A percentile compares a stretch with the other conserved stretches of the same genome.
Evolutionary conservation across 1,140 invertebrate species (phyloP).

Genomic region (Heterodera carotae): DNA sequence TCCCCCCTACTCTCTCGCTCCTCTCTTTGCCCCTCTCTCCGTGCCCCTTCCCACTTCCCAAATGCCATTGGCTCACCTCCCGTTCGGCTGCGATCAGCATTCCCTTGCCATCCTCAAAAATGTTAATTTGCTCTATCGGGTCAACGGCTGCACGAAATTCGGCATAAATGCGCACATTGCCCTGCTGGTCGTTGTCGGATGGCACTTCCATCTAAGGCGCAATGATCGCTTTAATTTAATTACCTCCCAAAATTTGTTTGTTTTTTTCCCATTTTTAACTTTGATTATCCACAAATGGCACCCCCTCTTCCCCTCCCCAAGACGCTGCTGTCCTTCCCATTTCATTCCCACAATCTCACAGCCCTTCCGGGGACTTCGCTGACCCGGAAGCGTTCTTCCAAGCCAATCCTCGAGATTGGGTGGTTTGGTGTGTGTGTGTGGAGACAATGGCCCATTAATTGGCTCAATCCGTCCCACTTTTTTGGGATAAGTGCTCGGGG

Average conservation of each 20-base stretch:
- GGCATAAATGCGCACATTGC: slow-evolving; percentile 9
- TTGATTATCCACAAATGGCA: background rate
- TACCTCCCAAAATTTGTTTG: background rate
- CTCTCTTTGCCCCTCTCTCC: too few relatives aligned
- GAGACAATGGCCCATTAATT: slow-evolving; percentile 1
- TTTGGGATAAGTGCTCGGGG: background rate
- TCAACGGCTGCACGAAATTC: slow-evolving; percentile 27
- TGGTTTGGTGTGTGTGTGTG: background rate
- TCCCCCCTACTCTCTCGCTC: too few relatives aligned
- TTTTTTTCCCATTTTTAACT: background rate
- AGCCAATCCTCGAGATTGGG: background rate
- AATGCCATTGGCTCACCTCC: slow-evolving; percentile 33
- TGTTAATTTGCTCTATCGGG: slow-evolving; percentile 8
- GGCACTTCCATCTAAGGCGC: slow-evolving; percentile 18
- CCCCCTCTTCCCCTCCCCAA: background rate
- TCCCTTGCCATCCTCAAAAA: slow-evolving; percentile 20
- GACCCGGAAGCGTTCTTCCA: slow-evolving; percentile 41
- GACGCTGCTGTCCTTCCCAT: background rate
- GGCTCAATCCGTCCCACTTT: background rate
- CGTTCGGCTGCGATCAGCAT: slow-evolving; percentile 17
- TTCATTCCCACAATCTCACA: slow-evolving; percentile 3
- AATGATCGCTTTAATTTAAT: background rate
- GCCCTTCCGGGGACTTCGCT: slow-evolving; percentile 32
- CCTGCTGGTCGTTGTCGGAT: background rate
- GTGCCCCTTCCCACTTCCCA: too few relatives aligned